Evolutionary conservation across 2,797 vertebrate species (phyloP).

Genomic region (Rhynchonycteris naso): DNA sequence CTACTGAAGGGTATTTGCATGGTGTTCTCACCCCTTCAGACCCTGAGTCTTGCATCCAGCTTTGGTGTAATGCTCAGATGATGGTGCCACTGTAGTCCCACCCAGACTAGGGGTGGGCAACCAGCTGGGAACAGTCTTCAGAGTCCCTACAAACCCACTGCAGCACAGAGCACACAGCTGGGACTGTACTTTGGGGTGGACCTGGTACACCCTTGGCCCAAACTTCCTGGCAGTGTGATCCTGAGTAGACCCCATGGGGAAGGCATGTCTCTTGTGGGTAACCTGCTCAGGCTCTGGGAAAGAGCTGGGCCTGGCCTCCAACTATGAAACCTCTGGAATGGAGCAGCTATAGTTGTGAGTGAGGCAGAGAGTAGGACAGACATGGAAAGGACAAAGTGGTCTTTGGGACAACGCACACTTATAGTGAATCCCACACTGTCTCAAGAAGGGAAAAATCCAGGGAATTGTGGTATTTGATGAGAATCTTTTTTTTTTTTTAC

Average conservation of each 20-base stretch:
- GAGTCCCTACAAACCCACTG: background rate
- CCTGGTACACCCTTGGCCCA: background rate
- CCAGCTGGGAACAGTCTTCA: background rate
- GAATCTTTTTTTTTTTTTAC: no score
- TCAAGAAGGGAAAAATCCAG: background rate
- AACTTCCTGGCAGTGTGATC: background rate
- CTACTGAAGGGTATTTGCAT: background rate
- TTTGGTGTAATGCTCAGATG: background rate
- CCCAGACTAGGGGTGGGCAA: background rate
- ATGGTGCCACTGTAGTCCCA: background rate
- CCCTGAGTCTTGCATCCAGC: background rate
- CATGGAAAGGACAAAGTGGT: background rate
- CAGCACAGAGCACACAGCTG: background rate
- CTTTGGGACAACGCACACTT: fast-evolving
- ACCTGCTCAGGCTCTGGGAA: background rate
- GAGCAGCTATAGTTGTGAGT: background rate
- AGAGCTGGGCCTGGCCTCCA: background rate
- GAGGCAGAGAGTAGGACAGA: background rate
- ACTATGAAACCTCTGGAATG: background rate
- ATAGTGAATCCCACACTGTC: background rate
- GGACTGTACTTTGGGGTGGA: background rate
- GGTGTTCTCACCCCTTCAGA: background rate
- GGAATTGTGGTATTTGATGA: background rate
- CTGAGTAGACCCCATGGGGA: background rate
- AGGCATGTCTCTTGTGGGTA: background rate